Base-by-base conservation (phyloP, 2,797 vertebrate species). In the Sebastes ruberrimus region DNA sequence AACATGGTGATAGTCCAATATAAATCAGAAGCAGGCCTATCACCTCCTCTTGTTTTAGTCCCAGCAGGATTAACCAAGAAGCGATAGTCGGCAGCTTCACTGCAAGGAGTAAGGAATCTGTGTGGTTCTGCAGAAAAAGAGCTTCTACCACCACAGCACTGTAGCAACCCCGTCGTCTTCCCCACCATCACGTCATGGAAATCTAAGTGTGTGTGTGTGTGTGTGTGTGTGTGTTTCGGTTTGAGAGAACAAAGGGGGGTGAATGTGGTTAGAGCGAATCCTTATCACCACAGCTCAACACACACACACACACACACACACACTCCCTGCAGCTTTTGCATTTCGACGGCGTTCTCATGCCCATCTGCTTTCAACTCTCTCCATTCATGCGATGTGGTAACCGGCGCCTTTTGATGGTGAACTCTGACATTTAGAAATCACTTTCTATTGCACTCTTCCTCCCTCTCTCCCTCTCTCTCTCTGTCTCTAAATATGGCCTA, bases 341-440 rank as follows among this genome's bases (percentile, higher is more conserved):
- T 84, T 85, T 74, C 83, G 91, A 88, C 88, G 66, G 74, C 70
- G 42, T 90, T 92, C 90, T 89, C 90, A 88, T 89, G 84, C 87
- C 81, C 92, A 84, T 90, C 91, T 92, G 80, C 89, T 91, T 92
- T 92, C 83, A 90, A 90, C 88, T 92, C 84, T 93, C 91, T 93
- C 87, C 91, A 90, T 92, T 93, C 91, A 91, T 93, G 93, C 87
- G 69, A 90, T 94, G 92, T 81, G 87, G 91, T 88, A 64, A 84
- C 63, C 1, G 83, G 67, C 80, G 35, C 63, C 86, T 60, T 94
- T 93, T 92, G 91, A 93, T 91, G 90, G 86, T 91, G 86, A 94
- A 92, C 90, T 92, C 85, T 95, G 93, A 95, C 94, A 93, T 95
- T 94, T 94, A 91, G 83, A 93, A 86, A 87, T 87, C 84, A 89